Percentiles rank a stretch among this genome's conserved stretches.
Conservation (phyloP, 2,113 vertebrate genomes). For the Cairina moschata region DNA sequence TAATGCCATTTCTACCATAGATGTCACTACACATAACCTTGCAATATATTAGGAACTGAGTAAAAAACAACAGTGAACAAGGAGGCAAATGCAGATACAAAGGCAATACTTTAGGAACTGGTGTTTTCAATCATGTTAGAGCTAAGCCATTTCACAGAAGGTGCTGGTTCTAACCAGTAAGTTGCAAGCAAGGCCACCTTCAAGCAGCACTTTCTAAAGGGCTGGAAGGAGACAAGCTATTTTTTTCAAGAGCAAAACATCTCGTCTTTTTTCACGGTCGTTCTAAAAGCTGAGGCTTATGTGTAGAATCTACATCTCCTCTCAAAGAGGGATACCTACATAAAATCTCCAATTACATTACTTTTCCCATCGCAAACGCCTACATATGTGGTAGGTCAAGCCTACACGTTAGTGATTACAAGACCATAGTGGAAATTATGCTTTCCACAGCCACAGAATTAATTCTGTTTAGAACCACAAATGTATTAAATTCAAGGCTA, state of each 20-base stretch:
- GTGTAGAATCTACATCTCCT: background rate
- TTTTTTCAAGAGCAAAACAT: background rate
- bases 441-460: background rate
- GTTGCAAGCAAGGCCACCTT: background rate
- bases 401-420: background rate
- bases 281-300: background rate
- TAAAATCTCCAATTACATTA: background rate
- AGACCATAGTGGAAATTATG: background rate
- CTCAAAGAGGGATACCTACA: background rate
- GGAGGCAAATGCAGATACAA: background rate
- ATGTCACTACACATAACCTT: background rate
- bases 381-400: rapidly evolving
- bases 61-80: background rate
- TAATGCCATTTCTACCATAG: background rate
- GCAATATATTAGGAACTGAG: background rate
- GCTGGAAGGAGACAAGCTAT: background rate
- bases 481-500: background rate
- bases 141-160: background rate
- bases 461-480: background rate
- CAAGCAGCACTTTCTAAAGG: background rate
- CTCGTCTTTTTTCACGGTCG: too few species aligned
- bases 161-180: background rate
- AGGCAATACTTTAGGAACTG: background rate
- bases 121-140: background rate
- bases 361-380: background rate